Conservation (phyloP, 2,888 invertebrate genomes). For the Lithosia quadra region DNA sequence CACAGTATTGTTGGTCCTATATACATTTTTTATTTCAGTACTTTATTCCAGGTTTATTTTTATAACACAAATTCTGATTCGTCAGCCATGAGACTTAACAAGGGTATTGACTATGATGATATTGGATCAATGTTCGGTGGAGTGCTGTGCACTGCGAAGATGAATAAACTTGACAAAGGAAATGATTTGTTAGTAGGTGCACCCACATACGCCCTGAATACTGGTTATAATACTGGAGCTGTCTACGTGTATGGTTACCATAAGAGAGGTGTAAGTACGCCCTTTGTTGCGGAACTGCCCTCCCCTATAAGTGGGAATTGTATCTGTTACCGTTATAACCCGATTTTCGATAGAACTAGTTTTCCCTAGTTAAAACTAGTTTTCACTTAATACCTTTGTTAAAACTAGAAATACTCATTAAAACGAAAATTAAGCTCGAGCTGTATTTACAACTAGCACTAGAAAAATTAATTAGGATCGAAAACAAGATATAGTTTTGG, state of each 20-base stretch:
- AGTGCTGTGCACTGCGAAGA: conserved; percentile 13
- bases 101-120: neutral
- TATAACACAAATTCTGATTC: neutral
- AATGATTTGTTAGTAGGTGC: conserved; percentile 88
- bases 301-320: too few species aligned
- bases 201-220: conserved; percentile 70
- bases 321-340: too few species aligned
- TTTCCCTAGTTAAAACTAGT: too few species aligned
- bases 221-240: conserved; percentile 81
- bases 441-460: too few species aligned
- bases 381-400: too few species aligned
- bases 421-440: too few species aligned
- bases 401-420: too few species aligned
- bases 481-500: too few species aligned
- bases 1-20: too few species aligned
- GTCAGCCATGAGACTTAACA: neutral
- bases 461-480: too few species aligned
- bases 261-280: conserved; percentile 27
- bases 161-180: neutral
- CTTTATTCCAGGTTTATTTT: conserved; percentile 23
- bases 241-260: conserved; percentile 80
- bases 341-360: too few species aligned
- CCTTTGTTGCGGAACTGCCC: neutral
- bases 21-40: neutral
- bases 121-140: conserved; percentile 26